Base-by-base conservation (phyloP, 1,140 invertebrate species). In the Drosophila navojoa region DNA sequence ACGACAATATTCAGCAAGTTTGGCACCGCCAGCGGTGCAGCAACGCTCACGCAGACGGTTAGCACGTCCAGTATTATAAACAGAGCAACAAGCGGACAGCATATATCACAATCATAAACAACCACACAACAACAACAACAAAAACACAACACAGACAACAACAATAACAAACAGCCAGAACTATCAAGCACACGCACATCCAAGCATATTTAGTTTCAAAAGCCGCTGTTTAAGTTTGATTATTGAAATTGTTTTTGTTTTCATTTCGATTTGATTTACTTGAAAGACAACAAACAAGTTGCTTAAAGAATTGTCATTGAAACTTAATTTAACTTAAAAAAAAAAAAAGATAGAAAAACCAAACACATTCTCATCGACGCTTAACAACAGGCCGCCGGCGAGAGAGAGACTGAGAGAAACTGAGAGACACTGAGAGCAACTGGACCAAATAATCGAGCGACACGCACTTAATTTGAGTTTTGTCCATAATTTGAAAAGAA, bases 391-490 rank as follows among this genome's bases (percentile, higher is more conserved):
- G 50, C 45, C 52, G 38, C 59, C 22, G 47, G 53, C 44, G 50
- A 62, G 71, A 67, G 49, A 69, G 50, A 67, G 63, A 52, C 58
- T 53, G 58, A 58, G 50, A 29, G 29, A 47, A 64, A 74, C 59
- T 38, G 69, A 68, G 44, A 62, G 38, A 63, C 16, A 70, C 19
- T 35, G 45, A 53, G 59, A 58, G 19, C 35, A 29, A 61, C 25
- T 35, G 59, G 45, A 72, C 40, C 44, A 64, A 16, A 44, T 25
- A 73, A 27, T 25, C 25, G 49, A 11, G 72, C 22, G 47, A 69
- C 44, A 19, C 77, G 82, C 85, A 89, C 77, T 90, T 89, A 80
- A 84, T 87, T 87, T 87, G 61, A 87, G 76, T 87, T 87, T 87
- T 86, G 75, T 70, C 84, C 82, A 87, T 81, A 71, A 82, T 81